Base-by-base conservation (phyloP, 2,113 vertebrate genomes). In the Tenrec ecaudatus region DNA sequence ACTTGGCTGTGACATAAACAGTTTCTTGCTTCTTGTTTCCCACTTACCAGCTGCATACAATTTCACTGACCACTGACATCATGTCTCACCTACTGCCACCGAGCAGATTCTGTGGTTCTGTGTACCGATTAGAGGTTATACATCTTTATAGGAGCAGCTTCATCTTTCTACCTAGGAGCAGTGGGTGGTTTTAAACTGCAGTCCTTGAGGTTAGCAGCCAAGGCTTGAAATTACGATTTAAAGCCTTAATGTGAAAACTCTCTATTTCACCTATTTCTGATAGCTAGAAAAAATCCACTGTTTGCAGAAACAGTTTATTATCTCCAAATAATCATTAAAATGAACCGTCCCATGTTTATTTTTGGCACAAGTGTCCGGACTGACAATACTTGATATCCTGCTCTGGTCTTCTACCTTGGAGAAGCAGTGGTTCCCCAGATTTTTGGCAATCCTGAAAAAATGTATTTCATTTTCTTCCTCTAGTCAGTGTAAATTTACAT, bases 341-440 rank as follows among this genome's bases (percentile, higher is more conserved):
- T 0, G 12, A 27, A 11, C 25, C 36, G 19, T 3, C 29, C 47
- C 0, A 0, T 64, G 23, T 9, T 85, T 80, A 53, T 57, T 75
- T 85, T 75, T 27, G 31, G 29, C 43, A 19, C 9, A 1, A 31
- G 66, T 58, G 17, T 53, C 19, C 64, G 62, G 40, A 40, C 7
- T 57, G 64, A 31, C 10, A 19, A 8, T 27, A 20, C 43, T 33
- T 86, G 36, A 79, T 1, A 20, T 36, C 20, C 66, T 68, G 15
- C 16, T 7, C 6, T 0, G 29, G 31, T 20, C 43, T 43, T 40
- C 2, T 4, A 5, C 2, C 36, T 73, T 17, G 20, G 33, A 64
- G 68, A 94, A 60, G n/a, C 4, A 84, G 36, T 0, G 6, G 4
- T n/a, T 29, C 68, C 58, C 25, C 36, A 14, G 12, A 62, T 88